Evolutionary conservation across 2,113 vertebrate genomes (phyloP).

Genomic region (Phrynocephalus versicolor): DNA sequence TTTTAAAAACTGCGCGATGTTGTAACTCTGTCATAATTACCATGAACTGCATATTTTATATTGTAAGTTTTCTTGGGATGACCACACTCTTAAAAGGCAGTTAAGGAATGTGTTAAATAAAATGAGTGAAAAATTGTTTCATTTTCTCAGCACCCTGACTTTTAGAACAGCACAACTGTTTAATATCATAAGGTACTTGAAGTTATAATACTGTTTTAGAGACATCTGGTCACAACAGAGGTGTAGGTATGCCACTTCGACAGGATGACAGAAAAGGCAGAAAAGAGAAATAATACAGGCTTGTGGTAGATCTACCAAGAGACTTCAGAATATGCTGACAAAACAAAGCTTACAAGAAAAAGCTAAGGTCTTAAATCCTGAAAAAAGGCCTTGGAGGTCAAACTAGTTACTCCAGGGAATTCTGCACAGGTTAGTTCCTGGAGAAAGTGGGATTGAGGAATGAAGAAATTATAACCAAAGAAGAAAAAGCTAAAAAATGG

Average conservation of each 20-base stretch:
- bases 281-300: neutral
- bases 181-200: neutral
- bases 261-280: neutral
- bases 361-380: neutral
- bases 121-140: neutral
- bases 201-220: neutral
- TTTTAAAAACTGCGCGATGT: neutral
- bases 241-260: neutral
- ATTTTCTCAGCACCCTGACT: neutral
- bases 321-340: neutral
- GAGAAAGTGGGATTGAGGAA: constrained; percentile 26
- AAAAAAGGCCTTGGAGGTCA: constrained; percentile 14
- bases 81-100: neutral
- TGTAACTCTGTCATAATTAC: neutral
- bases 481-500: constrained; percentile 7
- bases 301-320: constrained; percentile 4
- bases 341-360: constrained; percentile 7
- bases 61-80: neutral
- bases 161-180: accelerated
- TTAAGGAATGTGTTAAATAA: neutral
- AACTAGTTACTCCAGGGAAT: constrained; percentile 18
- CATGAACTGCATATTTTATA: neutral
- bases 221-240: neutral
- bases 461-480: constrained; percentile 8
- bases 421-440: constrained; percentile 15